phyloP scores from a whole-genome alignment of 2,113 vertebrate species.

The Bufo gargarizans region DNA sequence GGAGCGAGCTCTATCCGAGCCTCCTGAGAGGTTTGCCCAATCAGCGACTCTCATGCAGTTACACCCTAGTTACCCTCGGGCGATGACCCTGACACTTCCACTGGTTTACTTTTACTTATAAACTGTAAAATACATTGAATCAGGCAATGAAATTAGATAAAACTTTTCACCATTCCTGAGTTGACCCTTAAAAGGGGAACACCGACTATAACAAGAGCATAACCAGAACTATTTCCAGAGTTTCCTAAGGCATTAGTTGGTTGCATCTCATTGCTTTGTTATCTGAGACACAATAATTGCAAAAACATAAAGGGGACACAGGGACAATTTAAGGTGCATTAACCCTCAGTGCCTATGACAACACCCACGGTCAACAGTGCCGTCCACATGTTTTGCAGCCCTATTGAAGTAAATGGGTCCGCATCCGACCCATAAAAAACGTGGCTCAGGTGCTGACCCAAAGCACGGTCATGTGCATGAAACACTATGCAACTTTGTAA shows the following conservation, averaged over 20 bases:
- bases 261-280: neutral
- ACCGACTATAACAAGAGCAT: too few relatives aligned
- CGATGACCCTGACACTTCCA: neutral
- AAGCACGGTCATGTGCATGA: neutral
- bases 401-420: too few relatives aligned
- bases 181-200: too few relatives aligned
- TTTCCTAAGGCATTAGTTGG: neutral
- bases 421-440: too few relatives aligned
- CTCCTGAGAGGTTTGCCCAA: constrained; percentile 29
- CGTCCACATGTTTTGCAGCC: too few relatives aligned
- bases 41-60: neutral
- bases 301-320: neutral
- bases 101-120: neutral
- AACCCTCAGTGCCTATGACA: neutral
- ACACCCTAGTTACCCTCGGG: neutral
- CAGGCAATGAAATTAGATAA: too few relatives aligned
- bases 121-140: neutral
- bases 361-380: neutral
- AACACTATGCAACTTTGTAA: neutral
- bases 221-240: neutral
- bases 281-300: neutral
- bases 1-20: neutral
- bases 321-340: neutral
- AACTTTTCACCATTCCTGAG: too few relatives aligned
- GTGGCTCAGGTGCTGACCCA: too few relatives aligned